These are phyloP conservation scores for Ambastaia sidthimunki DNA, from an alignment of 2,797 vertebrate species.

Conservation along the genomic window DNA sequence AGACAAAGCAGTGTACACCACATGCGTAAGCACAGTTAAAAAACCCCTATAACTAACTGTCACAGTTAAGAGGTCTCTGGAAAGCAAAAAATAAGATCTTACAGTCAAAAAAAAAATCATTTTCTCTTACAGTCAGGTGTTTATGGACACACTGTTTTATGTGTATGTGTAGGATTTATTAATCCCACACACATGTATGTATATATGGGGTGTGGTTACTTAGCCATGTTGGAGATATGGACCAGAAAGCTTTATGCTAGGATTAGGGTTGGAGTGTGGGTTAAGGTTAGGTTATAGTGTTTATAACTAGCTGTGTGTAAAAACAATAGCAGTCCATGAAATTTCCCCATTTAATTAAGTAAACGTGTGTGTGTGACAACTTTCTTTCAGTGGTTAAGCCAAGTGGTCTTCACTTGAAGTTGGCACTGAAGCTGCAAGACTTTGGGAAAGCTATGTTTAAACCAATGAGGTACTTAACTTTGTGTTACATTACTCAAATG, in stretches of 20 bases:
- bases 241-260: too few relatives aligned
- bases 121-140: conserved; percentile 20
- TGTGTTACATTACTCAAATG: background rate
- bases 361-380: too few relatives aligned
- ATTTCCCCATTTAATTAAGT: too few relatives aligned
- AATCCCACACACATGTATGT: too few relatives aligned
- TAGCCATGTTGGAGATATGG: too few relatives aligned
- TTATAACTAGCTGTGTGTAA: too few relatives aligned
- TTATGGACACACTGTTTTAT: background rate
- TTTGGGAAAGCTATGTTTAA: conserved; percentile 98
- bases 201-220: too few relatives aligned
- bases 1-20: conserved; percentile 49
- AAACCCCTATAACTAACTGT: conserved; percentile 65
- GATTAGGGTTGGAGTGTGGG: too few relatives aligned
- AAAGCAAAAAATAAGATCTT: conserved; percentile 3
- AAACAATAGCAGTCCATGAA: too few relatives aligned
- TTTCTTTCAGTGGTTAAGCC: conserved; percentile 89
- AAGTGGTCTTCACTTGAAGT: conserved; percentile 93
- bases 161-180: too few relatives aligned
- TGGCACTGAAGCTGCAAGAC: conserved; percentile 89
- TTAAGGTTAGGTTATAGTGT: too few relatives aligned
- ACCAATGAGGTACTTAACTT: conserved; percentile 87
- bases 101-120: background rate
- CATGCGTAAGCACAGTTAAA: conserved; percentile 23
- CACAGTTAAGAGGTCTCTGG: conserved; percentile 24